Conservation (phyloP, 2,888 invertebrate species). For the Cosmia trapezina region DNA sequence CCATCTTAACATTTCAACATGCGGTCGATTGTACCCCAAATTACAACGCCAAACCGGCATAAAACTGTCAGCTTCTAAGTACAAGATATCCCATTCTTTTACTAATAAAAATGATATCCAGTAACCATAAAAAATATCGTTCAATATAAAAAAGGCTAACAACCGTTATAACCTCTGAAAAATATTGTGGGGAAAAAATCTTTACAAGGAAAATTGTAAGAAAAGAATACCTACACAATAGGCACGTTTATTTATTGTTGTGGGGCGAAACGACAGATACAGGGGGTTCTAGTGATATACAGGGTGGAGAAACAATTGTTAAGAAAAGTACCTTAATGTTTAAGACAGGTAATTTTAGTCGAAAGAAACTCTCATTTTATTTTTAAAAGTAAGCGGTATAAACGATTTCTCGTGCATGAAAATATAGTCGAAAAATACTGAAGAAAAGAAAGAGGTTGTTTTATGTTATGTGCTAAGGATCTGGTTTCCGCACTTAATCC, state of each 20-base stretch:
- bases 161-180: conserved; percentile 5
- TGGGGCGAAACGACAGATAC: conserved; percentile 20
- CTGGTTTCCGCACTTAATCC: too few species aligned
- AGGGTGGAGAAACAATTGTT: conserved; percentile 10
- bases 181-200: conserved; percentile 11
- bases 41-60: not conserved
- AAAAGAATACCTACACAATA: conserved; percentile 11
- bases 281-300: conserved; percentile 8
- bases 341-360: not conserved
- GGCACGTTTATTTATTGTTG: conserved; percentile 29
- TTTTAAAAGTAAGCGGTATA: not conserved
- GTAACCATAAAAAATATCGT: conserved; percentile 15
- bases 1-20: too few species aligned
- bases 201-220: conserved; percentile 13
- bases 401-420: not conserved
- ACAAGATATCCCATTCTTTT: not conserved
- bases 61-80: conserved; percentile 8
- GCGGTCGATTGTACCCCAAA: not conserved
- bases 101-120: not conserved
- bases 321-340: conserved; percentile 5
- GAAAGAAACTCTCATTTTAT: not conserved
- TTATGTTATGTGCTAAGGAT: too few species aligned
- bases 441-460: not conserved
- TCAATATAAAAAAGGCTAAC: conserved; percentile 2
- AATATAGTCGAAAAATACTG: not conserved